phyloP scores from a whole-genome alignment of 2,797 vertebrate species.

The Pterois miles region DNA sequence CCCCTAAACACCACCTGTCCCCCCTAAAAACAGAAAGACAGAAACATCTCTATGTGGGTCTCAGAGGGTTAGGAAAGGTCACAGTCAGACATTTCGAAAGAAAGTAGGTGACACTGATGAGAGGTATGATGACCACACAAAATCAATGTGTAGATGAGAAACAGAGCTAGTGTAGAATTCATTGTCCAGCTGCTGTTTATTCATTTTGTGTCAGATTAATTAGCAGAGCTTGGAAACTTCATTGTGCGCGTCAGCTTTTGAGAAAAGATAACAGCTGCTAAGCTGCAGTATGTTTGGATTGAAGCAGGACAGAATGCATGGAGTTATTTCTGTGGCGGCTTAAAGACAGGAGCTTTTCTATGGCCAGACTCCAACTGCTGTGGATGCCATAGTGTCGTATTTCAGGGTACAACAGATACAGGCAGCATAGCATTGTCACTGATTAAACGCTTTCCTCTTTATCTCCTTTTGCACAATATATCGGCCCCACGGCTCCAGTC shows the following conservation, averaged over 20 bases:
- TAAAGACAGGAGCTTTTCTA: constrained; percentile 13
- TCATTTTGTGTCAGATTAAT: background rate
- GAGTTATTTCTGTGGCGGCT: constrained; percentile 11
- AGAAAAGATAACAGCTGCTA: background rate
- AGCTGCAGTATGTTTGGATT: background rate
- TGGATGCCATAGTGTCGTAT: constrained; percentile 9
- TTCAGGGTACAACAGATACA: constrained; percentile 24
- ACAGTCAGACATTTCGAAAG: background rate
- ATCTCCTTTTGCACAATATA: constrained; percentile 30
- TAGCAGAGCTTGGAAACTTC: background rate
- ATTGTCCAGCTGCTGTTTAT: background rate
- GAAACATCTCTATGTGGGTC: too few species aligned
- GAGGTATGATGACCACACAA: background rate
- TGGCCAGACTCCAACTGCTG: constrained; percentile 11
- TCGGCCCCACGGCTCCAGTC: background rate
- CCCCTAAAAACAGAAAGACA: too few species aligned
- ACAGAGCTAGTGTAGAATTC: background rate
- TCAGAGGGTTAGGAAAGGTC: background rate
- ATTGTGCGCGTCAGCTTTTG: background rate
- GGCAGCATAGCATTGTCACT: constrained; percentile 36
- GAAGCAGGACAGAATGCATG: background rate
- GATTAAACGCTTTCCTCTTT: constrained; percentile 43
- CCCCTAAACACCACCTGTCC: too few species aligned
- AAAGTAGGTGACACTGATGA: background rate
- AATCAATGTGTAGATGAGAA: background rate